phyloP scores from a whole-genome alignment of 2,888 invertebrate species.

The Drosophila eohydei region DNA sequence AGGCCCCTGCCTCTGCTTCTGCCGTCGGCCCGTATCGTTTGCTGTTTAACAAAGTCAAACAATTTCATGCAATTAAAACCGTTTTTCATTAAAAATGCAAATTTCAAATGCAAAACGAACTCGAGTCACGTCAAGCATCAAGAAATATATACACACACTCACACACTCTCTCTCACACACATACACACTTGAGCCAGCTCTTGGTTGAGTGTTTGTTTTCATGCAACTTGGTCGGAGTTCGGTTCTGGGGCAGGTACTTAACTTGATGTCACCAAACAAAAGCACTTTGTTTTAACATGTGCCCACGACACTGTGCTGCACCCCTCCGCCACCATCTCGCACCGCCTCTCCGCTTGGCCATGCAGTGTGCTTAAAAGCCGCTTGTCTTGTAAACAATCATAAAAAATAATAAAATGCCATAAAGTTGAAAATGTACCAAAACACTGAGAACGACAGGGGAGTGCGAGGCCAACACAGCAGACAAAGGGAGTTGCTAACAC shows the following conservation, averaged over 20 bases:
- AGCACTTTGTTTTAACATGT: slow-evolving; percentile 80
- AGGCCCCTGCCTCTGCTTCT: neutral
- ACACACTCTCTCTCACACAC: slow-evolving; percentile 25
- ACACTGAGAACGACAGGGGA: neutral
- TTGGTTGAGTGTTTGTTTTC: slow-evolving; percentile 70
- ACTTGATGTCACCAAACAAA: slow-evolving; percentile 81
- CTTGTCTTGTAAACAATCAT: slow-evolving; percentile 81
- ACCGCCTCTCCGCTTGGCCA: slow-evolving; percentile 31
- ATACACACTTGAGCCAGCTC: slow-evolving; percentile 20
- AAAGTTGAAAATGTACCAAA: slow-evolving; percentile 63
- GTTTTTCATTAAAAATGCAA: slow-evolving; percentile 83
- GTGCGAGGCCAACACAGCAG: neutral
- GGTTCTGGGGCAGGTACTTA: slow-evolving; percentile 71
- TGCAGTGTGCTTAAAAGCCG: slow-evolving; percentile 77
- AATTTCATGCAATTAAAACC: slow-evolving; percentile 82
- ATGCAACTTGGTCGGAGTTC: slow-evolving; percentile 57
- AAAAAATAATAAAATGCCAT: slow-evolving; percentile 81
- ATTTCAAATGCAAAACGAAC: slow-evolving; percentile 80
- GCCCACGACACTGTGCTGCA: slow-evolving; percentile 60
- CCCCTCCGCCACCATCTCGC: neutral
- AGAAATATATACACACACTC: slow-evolving; percentile 31
- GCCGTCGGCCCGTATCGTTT: slow-evolving; percentile 27
- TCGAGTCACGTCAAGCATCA: slow-evolving; percentile 72
- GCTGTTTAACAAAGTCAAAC: slow-evolving; percentile 81
- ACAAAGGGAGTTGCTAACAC: slow-evolving; percentile 46